Percentiles rank a stretch among this genome's conserved stretches.
Evolutionary conservation across 1,140 invertebrate species (phyloP).

Genomic region (Psilanteris sp.): DNA sequence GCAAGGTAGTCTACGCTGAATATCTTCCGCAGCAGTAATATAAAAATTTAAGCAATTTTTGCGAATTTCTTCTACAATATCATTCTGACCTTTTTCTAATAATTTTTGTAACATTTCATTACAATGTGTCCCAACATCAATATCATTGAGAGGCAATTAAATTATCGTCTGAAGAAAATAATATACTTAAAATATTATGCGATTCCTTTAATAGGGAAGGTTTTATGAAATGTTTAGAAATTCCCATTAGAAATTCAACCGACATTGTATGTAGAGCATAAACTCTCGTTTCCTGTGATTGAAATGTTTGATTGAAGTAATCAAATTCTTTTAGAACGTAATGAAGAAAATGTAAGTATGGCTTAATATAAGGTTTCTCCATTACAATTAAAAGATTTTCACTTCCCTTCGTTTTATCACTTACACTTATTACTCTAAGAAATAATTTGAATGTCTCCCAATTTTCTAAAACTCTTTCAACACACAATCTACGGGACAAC

Average conservation of each 20-base stretch:
- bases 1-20: constrained; percentile 19
- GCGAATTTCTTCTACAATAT: not conserved
- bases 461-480: constrained; percentile 7
- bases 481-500: constrained; percentile 1
- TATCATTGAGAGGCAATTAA: constrained; percentile 13
- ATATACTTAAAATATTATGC: not conserved
- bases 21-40: constrained; percentile 17
- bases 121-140: constrained; percentile 22
- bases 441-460: constrained; percentile 5
- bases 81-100: not conserved
- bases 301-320: constrained; percentile 28
- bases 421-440: not conserved
- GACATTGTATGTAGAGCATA: constrained; percentile 12
- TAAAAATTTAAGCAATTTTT: constrained; percentile 34
- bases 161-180: not conserved
- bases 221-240: constrained; percentile 25
- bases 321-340: constrained; percentile 36
- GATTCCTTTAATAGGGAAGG: constrained; percentile 4
- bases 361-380: no score
- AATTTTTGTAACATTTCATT: not conserved
- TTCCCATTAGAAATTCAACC: constrained; percentile 11
- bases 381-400: constrained; percentile 1
- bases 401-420: constrained; percentile 1
- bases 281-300: constrained; percentile 22
- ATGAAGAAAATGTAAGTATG: constrained; percentile 34